phyloP scores from a whole-genome alignment of 2,888 invertebrate genomes.

The Trissolcus japonicus region DNA sequence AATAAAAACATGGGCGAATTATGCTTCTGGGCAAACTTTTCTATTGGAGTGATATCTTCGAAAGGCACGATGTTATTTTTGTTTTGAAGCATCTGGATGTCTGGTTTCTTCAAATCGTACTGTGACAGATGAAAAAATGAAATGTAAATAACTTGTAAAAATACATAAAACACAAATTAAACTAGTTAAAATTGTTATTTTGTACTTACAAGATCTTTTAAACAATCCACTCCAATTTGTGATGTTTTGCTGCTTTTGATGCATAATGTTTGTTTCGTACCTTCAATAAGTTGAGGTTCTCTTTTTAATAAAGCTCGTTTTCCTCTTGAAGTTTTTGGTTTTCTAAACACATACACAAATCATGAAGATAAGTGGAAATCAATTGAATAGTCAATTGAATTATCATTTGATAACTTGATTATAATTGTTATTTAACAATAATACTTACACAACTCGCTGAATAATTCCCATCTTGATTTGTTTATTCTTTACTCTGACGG shows the following conservation, averaged over 20 bases:
- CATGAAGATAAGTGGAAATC: not conserved
- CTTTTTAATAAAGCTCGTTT: constrained; percentile 88
- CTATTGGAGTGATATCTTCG: constrained; percentile 88
- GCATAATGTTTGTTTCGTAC: constrained; percentile 89
- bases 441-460: constrained; percentile 74
- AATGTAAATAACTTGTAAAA: not conserved
- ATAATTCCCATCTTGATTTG: constrained; percentile 68
- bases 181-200: too few relatives aligned
- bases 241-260: constrained; percentile 90
- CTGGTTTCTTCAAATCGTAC: constrained; percentile 90
- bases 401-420: not conserved
- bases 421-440: not conserved
- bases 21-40: constrained; percentile 86
- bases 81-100: constrained; percentile 84
- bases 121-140: constrained; percentile 61
- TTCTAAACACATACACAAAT: constrained; percentile 79
- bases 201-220: constrained; percentile 87
- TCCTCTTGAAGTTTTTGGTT: constrained; percentile 91
- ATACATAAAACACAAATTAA: not conserved
- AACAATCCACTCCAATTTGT: constrained; percentile 82
- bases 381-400: not conserved
- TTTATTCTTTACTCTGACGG: not conserved
- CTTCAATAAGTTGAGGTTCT: constrained; percentile 93
- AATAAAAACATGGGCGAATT: constrained; percentile 94
- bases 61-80: constrained; percentile 95